Conservation (phyloP, 2,113 vertebrate genomes). For the Sciurus niger region DNA sequence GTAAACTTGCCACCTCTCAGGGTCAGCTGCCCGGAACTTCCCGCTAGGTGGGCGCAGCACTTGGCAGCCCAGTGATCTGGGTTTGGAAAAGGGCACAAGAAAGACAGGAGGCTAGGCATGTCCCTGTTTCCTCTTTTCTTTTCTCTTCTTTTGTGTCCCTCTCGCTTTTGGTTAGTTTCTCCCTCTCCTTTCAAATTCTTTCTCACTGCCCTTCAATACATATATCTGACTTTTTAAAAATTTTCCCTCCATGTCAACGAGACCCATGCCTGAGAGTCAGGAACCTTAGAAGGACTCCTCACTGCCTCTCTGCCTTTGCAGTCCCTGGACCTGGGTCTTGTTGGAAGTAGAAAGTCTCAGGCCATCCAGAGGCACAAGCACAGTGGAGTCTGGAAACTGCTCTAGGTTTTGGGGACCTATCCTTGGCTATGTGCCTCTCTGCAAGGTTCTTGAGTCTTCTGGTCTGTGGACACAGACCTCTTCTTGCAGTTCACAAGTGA, state of each 20-base stretch:
- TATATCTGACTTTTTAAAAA: neutral
- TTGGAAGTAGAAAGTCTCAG: neutral
- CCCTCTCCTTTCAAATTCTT: neutral
- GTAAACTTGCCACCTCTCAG: rapidly evolving
- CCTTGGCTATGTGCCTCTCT: neutral
- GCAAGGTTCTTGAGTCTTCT: neutral
- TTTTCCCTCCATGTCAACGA: neutral
- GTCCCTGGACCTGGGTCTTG: rapidly evolving
- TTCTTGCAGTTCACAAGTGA: neutral
- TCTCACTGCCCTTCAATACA: neutral
- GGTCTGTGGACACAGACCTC: neutral
- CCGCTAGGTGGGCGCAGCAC: neutral
- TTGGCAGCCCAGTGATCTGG: rapidly evolving
- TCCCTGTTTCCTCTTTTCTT: too few species aligned
- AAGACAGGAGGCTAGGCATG: rapidly evolving
- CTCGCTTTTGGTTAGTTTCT: neutral
- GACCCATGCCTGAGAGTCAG: neutral
- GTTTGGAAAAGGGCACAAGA: neutral
- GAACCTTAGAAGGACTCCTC: neutral
- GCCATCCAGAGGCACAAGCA: neutral
- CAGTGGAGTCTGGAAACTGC: too few species aligned
- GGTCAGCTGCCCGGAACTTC: rapidly evolving
- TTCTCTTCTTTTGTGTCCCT: too few species aligned
- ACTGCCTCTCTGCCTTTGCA: rapidly evolving
- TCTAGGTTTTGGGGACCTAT: neutral